phyloP scores from a whole-genome alignment of 2,797 vertebrate genomes.

The Lemur catta region DNA sequence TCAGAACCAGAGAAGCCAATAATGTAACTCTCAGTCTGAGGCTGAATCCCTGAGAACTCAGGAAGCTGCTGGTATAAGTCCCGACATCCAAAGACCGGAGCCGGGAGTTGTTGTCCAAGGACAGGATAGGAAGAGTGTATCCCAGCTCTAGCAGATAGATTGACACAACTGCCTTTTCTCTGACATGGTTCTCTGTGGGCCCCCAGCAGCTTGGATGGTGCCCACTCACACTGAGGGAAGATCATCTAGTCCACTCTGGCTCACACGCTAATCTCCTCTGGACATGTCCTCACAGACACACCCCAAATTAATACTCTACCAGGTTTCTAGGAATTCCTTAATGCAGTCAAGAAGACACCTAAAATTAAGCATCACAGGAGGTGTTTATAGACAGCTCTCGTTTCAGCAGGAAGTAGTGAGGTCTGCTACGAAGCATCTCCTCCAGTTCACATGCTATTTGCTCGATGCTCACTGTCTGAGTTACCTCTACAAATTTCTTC shows the following conservation, averaged over 20 bases:
- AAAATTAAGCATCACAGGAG: neutral
- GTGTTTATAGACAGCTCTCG: neutral
- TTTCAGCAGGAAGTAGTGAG: neutral
- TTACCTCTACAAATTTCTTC: neutral
- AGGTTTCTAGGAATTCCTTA: neutral
- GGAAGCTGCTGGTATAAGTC: neutral
- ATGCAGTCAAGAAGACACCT: neutral
- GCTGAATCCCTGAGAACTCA: neutral
- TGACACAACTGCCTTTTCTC: neutral
- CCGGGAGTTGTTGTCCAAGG: neutral
- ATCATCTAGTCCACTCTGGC: neutral
- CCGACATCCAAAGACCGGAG: neutral
- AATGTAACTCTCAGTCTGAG: neutral
- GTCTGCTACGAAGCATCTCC: neutral
- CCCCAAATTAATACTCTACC: neutral
- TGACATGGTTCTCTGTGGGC: neutral
- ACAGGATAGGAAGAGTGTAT: neutral
- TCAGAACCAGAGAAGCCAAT: neutral
- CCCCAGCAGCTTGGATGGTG: too few relatives aligned
- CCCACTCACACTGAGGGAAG: neutral
- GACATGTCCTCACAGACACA: neutral
- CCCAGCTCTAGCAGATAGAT: neutral
- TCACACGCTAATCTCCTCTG: neutral
- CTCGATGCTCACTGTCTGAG: neutral
- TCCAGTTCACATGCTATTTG: neutral